Percentiles rank a stretch among this genome's conserved stretches.
Evolutionary conservation across 53 echinoderm and acorn worm genomes (phyloP).

Genomic region (Temnopleurus reevesii): DNA sequence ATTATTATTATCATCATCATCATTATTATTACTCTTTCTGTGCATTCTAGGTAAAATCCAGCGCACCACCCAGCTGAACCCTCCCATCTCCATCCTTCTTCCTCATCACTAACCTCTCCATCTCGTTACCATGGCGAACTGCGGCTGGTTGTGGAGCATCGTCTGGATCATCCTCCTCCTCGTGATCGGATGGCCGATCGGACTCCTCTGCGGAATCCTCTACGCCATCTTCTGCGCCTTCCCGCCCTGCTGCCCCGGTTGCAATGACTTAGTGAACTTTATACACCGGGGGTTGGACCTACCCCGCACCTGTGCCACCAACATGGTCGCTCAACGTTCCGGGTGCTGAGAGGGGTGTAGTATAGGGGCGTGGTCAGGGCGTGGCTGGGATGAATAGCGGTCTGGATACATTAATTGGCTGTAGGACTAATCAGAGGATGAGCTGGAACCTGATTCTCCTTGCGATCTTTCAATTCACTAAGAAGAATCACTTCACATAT

Average conservation of each 20-base stretch:
- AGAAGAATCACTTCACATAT: neutral
- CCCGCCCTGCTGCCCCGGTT: slow-evolving; percentile 93
- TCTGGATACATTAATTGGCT: neutral
- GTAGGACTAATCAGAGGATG: neutral
- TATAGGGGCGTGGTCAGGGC: neutral
- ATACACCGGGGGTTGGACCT: slow-evolving; percentile 92
- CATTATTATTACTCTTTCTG: neutral
- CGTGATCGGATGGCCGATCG: slow-evolving; percentile 95
- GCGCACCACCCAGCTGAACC: neutral
- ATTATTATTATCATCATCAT: too few relatives aligned
- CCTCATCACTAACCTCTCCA: neutral
- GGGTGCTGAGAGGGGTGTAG: slow-evolving; percentile 72
- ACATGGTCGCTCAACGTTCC: slow-evolving; percentile 94
- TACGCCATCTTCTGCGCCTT: slow-evolving; percentile 97
- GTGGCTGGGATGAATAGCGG: neutral
- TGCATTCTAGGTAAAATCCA: slow-evolving; percentile 13
- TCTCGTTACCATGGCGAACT: slow-evolving; percentile 87
- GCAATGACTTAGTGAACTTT: slow-evolving; percentile 90
- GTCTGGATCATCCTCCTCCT: slow-evolving; percentile 89
- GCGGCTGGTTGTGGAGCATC: slow-evolving; percentile 99
- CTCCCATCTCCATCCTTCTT: neutral
- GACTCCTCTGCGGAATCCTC: slow-evolving; percentile 91
- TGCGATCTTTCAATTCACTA: neutral
- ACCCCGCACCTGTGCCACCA: slow-evolving; percentile 88
- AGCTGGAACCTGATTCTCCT: neutral